Conservation (phyloP, 2,888 invertebrate genomes). For the Elegia similella region DNA sequence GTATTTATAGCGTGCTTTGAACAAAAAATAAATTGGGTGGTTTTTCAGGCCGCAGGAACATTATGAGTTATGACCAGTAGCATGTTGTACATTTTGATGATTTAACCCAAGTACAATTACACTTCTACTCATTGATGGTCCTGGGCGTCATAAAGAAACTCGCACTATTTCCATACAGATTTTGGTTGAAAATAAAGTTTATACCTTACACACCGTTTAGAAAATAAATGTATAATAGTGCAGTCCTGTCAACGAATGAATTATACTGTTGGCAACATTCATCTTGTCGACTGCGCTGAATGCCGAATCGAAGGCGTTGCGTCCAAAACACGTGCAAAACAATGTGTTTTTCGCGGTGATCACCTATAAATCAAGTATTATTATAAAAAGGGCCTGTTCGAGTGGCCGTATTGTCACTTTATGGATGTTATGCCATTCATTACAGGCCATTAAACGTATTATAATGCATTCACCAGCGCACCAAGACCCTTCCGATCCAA, state of each 20-base stretch:
- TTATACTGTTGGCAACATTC: conserved; percentile 38
- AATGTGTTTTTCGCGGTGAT: conserved; percentile 59
- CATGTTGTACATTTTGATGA: too few relatives aligned
- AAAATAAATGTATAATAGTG: too few relatives aligned
- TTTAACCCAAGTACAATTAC: too few relatives aligned
- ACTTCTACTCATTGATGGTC: too few relatives aligned
- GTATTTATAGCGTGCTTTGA: too few relatives aligned
- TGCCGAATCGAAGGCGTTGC: conserved; percentile 50
- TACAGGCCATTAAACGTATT: conserved; percentile 80
- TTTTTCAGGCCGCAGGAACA: too few relatives aligned
- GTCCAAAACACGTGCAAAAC: conserved; percentile 73
- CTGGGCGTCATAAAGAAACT: too few relatives aligned
- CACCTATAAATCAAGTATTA: conserved; percentile 75
- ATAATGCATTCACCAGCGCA: conserved; percentile 59
- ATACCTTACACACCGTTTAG: too few relatives aligned
- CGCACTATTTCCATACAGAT: too few relatives aligned
- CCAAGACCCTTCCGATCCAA: conserved; percentile 36
- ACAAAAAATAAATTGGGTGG: too few relatives aligned
- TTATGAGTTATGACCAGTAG: too few relatives aligned
- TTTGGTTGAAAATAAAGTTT: background rate
- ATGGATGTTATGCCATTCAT: conserved; percentile 81
- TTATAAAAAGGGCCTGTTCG: conserved; percentile 75
- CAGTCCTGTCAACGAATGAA: conserved; percentile 35
- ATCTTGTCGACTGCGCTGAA: conserved; percentile 34
- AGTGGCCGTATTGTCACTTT: conserved; percentile 77